Base-by-base conservation (phyloP, 2,888 invertebrate species). In the Cephalotes varians region DNA sequence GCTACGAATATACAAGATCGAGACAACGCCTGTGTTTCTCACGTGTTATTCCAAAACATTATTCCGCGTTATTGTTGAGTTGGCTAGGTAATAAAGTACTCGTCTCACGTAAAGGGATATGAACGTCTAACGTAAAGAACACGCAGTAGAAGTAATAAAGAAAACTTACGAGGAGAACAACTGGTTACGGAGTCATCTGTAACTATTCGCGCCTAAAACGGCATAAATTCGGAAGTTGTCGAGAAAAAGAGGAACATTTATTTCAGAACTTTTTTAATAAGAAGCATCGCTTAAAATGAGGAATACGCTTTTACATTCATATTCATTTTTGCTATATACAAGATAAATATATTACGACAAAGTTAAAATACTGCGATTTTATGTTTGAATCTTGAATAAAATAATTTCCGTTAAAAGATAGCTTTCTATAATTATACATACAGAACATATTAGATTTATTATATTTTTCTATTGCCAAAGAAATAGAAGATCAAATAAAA, bases 261-360 rank as follows among this genome's bases (percentile, higher is more conserved):
- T 62, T 34, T 74, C 49, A 18, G 2, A 74, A 74, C 62, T 74
- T 74, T 74, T 74, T 62, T 74, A 74, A 74, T 74, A 74, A 74
- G 47, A 49, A 74, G 34, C 15, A 44, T 44, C 44, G 31, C 37
- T 49, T 18, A 21, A 49, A 49, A 51, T 62, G 62, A 37, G 47
- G 25, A 25, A 25, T 44, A 21, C 12, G 60, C 44, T 44, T 37
- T 72, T 25, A 40, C 44, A 25, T 54, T 28, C 15, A 25, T n/a
- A 49, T 12, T 73, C 31, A 12, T 58, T 1, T 1, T 28, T 2
- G 12, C 9, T 44, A 12, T 15, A 62, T 58, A 37, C 7, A 62
- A 6, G n/a, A 34, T 1, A 44, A n/a, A n/a, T n/a, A 40, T 65
- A 65, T 58, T 60, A 10, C n/a, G 0, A 47, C 18, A n/a, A 15